Conservation (phyloP, 2,888 invertebrate species). For the Coelopa pilipes region DNA sequence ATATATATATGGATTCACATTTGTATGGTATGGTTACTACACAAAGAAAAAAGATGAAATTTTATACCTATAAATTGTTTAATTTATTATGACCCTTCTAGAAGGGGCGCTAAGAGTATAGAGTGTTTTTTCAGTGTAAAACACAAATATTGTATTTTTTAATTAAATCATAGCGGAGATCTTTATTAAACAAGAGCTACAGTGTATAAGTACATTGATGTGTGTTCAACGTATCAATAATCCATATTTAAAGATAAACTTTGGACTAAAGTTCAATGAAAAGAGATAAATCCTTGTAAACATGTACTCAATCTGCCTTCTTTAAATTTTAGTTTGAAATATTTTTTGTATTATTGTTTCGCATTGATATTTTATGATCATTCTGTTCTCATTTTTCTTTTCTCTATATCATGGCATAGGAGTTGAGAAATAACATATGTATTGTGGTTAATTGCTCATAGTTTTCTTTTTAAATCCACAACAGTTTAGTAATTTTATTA, state of each 20-base stretch:
- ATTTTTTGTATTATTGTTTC: conserved; percentile 4
- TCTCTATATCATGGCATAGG: too few relatives aligned
- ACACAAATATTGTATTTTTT: conserved; percentile 8
- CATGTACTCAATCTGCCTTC: conserved; percentile 26
- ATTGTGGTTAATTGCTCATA: too few relatives aligned
- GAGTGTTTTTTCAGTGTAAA: conserved; percentile 25
- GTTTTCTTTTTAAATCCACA: too few relatives aligned
- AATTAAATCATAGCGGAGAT: conserved; percentile 26
- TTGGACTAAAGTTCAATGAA: conserved; percentile 64
- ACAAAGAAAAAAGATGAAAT: neutral
- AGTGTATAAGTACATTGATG: conserved; percentile 21
- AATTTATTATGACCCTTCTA: too few relatives aligned
- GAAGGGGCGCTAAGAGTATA: conserved; percentile 1
- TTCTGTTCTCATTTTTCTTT: too few relatives aligned
- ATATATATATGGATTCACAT: neutral
- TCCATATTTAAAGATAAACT: conserved; percentile 60
- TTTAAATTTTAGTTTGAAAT: neutral
- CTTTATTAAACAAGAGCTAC: conserved; percentile 27
- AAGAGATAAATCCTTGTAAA: conserved; percentile 60
- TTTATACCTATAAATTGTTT: neutral
- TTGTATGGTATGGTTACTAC: neutral
- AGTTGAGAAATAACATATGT: too few relatives aligned
- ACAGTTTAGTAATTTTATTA: too few relatives aligned
- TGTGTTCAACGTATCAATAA: conserved; percentile 33
- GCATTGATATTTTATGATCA: too few relatives aligned